These are phyloP conservation scores for Hyperoplus immaculatus DNA, from an alignment of 2,797 vertebrate genomes.

Conservation along the genomic window DNA sequence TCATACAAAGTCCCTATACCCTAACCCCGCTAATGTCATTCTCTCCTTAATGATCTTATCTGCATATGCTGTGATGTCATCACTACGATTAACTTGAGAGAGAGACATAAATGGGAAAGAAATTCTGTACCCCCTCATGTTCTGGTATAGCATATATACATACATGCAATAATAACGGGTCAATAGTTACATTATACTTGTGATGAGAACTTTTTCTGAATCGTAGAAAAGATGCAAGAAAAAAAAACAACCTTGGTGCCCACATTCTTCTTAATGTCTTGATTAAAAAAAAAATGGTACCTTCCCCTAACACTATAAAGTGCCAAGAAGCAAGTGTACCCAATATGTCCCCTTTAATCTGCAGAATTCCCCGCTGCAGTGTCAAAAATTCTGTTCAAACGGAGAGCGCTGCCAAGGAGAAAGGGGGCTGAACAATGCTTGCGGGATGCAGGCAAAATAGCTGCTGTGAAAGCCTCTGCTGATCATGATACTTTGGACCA, in stretches of 20 bases:
- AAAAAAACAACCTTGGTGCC: conserved; percentile 28
- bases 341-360: conserved; percentile 87
- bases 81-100: conserved; percentile 7
- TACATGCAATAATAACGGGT: background rate
- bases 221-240: conserved; percentile 31
- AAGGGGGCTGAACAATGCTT: conserved; percentile 82
- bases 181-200: background rate
- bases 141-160: background rate
- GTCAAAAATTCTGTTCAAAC: conserved; percentile 85
- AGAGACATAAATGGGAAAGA: background rate
- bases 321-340: conserved; percentile 81
- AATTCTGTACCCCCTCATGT: background rate
- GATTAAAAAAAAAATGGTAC: conserved; percentile 71
- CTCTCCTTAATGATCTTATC: conserved; percentile 39
- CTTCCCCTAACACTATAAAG: conserved; percentile 68
- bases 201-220: conserved; percentile 19
- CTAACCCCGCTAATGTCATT: conserved; percentile 49
- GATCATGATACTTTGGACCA: conserved; percentile 84
- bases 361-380: conserved; percentile 83
- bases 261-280: conserved; percentile 48
- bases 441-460: conserved; percentile 72
- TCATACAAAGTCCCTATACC: conserved; percentile 38
- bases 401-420: conserved; percentile 80
- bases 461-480: conserved; percentile 81
- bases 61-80: conserved; percentile 15